A percentile compares a stretch with the other conserved stretches of the same genome.
Evolutionary conservation across 1,140 invertebrate species (phyloP).

Genomic region (Pygmarrhopalites habei): DNA sequence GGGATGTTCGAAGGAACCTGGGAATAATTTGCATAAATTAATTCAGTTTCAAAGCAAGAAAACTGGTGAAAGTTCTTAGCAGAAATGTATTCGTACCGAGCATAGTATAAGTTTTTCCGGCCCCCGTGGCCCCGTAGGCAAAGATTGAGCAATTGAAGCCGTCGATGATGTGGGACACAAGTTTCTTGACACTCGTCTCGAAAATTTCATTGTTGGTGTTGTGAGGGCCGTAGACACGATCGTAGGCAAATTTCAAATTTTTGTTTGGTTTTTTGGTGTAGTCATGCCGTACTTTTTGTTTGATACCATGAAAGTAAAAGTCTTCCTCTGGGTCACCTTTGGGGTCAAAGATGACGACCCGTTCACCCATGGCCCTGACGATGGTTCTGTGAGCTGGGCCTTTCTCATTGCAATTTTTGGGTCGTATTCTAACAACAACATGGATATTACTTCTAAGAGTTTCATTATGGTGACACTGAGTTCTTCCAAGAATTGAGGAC

Average conservation of each 20-base stretch:
- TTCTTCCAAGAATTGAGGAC: neutral
- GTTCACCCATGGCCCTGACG: constrained; percentile 50
- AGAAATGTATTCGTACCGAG: no score
- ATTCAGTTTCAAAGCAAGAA: no score
- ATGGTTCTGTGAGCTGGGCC: constrained; percentile 1
- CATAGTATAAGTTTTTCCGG: constrained; percentile 98
- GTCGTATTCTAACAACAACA: constrained; percentile 70
- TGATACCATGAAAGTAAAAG: constrained; percentile 66
- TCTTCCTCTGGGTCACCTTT: constrained; percentile 71
- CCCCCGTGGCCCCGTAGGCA: constrained; percentile 86
- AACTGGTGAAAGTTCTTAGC: no score
- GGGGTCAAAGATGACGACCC: constrained; percentile 81
- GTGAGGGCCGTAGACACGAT: constrained; percentile 65
- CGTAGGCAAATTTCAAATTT: constrained; percentile 79
- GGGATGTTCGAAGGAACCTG: constrained; percentile 60
- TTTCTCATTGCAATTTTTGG: constrained; percentile 59
- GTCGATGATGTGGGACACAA: constrained; percentile 65
- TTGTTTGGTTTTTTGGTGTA: constrained; percentile 69
- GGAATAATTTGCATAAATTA: no score
- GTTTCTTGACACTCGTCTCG: constrained; percentile 62
- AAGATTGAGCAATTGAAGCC: constrained; percentile 84
- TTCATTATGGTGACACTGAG: neutral
- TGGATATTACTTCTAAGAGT: constrained; percentile 48
- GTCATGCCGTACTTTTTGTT: constrained; percentile 58
- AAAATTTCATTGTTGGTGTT: constrained; percentile 69